phyloP scores from a whole-genome alignment of 2,888 invertebrate species.

The Hirtodrosophila cameraria region DNA sequence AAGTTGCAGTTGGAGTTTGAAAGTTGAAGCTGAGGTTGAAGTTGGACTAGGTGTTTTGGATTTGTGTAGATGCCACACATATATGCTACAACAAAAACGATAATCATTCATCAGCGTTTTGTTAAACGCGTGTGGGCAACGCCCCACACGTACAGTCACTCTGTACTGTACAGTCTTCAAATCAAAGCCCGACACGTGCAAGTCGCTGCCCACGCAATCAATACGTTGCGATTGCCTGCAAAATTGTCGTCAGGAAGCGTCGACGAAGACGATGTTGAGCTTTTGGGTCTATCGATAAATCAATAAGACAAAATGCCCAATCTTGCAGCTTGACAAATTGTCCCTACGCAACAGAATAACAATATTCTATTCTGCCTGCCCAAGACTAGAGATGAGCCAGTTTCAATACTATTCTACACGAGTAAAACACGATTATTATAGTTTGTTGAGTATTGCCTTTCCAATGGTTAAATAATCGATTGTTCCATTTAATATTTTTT shows the following conservation, averaged over 20 bases:
- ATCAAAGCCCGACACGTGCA: constrained; percentile 47
- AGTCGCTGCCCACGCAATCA: constrained; percentile 50
- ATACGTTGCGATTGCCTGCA: constrained; percentile 24
- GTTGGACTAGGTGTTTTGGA: constrained; percentile 1
- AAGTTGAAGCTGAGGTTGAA: constrained; percentile 10
- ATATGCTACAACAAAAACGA: constrained; percentile 16
- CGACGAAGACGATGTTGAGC: constrained; percentile 21
- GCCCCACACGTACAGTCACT: neutral
- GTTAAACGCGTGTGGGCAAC: constrained; percentile 55
- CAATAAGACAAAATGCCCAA: constrained; percentile 62
- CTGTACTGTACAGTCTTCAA: constrained; percentile 31
- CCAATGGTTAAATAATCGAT: no score
- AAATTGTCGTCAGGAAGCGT: constrained; percentile 55
- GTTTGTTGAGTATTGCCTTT: no score
- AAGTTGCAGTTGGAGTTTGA: constrained; percentile 8
- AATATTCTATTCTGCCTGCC: neutral
- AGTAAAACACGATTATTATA: no score
- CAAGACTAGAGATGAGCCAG: no score
- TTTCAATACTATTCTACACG: no score
- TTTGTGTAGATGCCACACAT: constrained; percentile 37
- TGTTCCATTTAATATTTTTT: no score
- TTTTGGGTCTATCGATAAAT: constrained; percentile 51
- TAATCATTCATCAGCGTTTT: constrained; percentile 57
- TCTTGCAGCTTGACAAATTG: constrained; percentile 62
- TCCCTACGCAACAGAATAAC: constrained; percentile 27